Evolutionary conservation across 2,888 invertebrate genomes (phyloP), one percentile per base, ranked within the genome.

Genomic region (Hirtodrosophila confusa): DNA sequence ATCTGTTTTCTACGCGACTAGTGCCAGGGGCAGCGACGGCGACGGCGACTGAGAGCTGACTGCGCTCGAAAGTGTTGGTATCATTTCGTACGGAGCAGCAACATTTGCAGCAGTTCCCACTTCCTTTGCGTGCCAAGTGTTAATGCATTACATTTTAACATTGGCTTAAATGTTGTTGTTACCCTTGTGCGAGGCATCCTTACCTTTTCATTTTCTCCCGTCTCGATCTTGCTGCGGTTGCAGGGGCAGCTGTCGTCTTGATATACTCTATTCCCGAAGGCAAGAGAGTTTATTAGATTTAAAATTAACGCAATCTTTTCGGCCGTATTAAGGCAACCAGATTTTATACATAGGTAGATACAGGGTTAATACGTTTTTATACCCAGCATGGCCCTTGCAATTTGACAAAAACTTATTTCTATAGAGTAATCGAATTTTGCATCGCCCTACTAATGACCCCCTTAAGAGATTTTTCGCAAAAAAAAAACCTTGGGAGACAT

Each of bases 41-140:
- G 10, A 23, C 37, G 3, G 27, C 49, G 40, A 57, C 54, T 2
- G 31, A 24, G 27, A 17, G 10, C 10, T 8, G 43, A 39, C 57
- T n/a, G 39, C 49, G 24, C 35, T 40, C 6, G 50, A 47, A 45
- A 58, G 55, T 54, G 63, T 44, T 58, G 47, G 57, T 55, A 70
- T 66, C 56, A 62, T 53, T 51, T 31, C 40, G 12, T 44, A 40
- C 17, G 23, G 12, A 58, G 68, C 61, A 41, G 67, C 78, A 83
- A 69, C 79, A 76, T 72, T 50, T 79, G 61, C 64, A 33, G 62
- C 63, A 78, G 61, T 87, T 69, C 71, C 75, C 65, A 84, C 87
- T 88, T 88, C 88, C 88, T 85, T 85, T 85, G 85, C 85, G 85
- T 85, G 85, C 74, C 85, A 85, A 85, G 85, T 78, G 88, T 73